Base-by-base conservation (phyloP, 2,113 vertebrate species). In the Gallinago jamesoni region DNA sequence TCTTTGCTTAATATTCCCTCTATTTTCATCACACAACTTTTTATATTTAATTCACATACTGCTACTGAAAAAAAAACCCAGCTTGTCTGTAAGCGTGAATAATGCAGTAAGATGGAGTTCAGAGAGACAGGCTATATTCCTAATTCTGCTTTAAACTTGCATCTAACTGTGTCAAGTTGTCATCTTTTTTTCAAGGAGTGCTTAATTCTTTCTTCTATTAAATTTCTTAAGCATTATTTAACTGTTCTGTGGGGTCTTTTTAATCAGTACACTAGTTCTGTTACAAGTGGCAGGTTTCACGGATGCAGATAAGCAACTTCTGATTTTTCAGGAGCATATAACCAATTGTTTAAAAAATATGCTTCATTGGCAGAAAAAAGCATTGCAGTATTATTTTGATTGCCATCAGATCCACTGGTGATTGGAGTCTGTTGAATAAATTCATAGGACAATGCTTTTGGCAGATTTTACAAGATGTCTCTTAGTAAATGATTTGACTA, bases 391-490 rank as follows among this genome's bases (percentile, higher is more conserved):
- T 84, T 18, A 41, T 84, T 93, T 89, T 52, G 24, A 57, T 81
- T 81, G 28, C 69, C 45, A 18, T 75, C 66, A 69, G 69, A 31
- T 75, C 73, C 83, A 73, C 41, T 3, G 2, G 45, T 24, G 48
- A 64, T 12, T 45, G 31, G 62, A 72, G 35, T 56, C 94, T 90
- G 94, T 5, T 62, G 90, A 89, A 96, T 45, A 76, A 94, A 95
- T 96, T 93, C 89, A 50, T 39, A 53, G 53, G 84, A 79, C 81
- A 80, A 74, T 66, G 80, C 7, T 75, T 94, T 53, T 89, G 96
- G 84, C 95, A 97, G 92, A 76, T 68, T 79, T 82, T 62, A 23
- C 20, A 10, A 31, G 18, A 25, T 30, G 25, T 20, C 66, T 78
- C 68, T 83, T 63, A 14, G 2, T 82, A 41, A 92, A 84, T 66